Base-by-base conservation (phyloP, 2,797 vertebrate genomes). In the Lepidocolaptes lacrymiger region DNA sequence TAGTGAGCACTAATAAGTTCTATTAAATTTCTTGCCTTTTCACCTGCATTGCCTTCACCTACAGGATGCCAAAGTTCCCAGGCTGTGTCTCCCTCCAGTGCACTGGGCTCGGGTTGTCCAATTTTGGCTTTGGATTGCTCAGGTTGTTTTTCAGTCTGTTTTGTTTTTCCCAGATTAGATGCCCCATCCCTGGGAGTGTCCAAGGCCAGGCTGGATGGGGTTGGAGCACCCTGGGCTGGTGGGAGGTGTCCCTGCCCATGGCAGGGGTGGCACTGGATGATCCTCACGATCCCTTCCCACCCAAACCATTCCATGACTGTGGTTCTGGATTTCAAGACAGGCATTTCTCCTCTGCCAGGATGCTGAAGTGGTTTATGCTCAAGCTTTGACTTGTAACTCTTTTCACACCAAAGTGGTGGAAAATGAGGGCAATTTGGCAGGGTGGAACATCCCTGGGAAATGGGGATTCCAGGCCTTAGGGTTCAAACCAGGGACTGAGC, bases 191-290 rank as follows among this genome's bases (percentile, higher is more conserved):
- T 63, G 19, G 43, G 16, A 71, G 20, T 19, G 62, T 3, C 20
- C 61, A 46, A 61, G 20, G 61, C 16, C n/a, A 63, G 37, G n/a
- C 0, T 54, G 61, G 59, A 51, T 0, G 1, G 19, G n/a, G 10
- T 66, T 51, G 59, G 39, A 59, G 21, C 16, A 52, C 5, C 5
- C 17, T 61, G 46, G 39, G 14, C 2, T 1, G 18, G 28, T 39
- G 24, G 37, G 17, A 52, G 16, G 9, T 52, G 59, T 13, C 52
- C 46, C 37, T 59, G 55, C 4, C 5, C 61, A 26, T 3, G 9
- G 28, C 14, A 34, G 12, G 24, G 13, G 28, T 26, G 39, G 26
- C 10, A 88, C 2, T 17, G 6, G 18, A 17, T 21, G 13, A 3
- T 1, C 3, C 49, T 55, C 21, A 43, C 43, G 22, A 12, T 43